phyloP scores from a whole-genome alignment of 2,888 invertebrate genomes.

The Amphiduros pacificus region DNA sequence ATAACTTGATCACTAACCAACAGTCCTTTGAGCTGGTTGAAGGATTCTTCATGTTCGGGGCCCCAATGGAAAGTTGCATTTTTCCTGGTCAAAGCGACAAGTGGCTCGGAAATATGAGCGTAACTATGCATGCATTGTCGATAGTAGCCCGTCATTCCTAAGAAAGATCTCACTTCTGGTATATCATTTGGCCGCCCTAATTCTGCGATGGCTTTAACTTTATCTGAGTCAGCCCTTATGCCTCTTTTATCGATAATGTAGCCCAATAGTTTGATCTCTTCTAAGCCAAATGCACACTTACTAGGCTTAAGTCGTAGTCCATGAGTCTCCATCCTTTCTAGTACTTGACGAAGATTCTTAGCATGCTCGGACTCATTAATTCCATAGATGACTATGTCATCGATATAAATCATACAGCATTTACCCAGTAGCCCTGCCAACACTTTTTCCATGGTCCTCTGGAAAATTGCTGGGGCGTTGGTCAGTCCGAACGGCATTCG shows the following conservation, averaged over 20 bases:
- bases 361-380: neutral
- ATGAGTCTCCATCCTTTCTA: neutral
- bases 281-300: neutral
- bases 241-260: conserved; percentile 12
- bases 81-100: neutral
- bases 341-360: neutral
- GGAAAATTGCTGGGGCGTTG: conserved; percentile 16
- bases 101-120: conserved; percentile 9
- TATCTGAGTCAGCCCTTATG: conserved; percentile 12
- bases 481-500: conserved; percentile 20
- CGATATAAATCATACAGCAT: conserved; percentile 12
- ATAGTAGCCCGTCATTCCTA: conserved; percentile 21
- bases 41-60: neutral
- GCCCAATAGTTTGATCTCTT: neutral
- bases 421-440: neutral
- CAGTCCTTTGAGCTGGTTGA: conserved; percentile 1
- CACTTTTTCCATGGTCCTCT: conserved; percentile 23
- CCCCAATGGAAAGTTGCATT: neutral
- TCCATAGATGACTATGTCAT: conserved; percentile 15
- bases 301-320: neutral
- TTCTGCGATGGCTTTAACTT: conserved; percentile 1
- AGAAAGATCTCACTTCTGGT: conserved; percentile 1
- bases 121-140: conserved; percentile 9
- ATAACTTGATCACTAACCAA: neutral
- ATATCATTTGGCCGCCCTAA: conserved; percentile 4